A percentile compares a stretch with the other conserved stretches of the same genome.
phyloP scores from a whole-genome alignment of 2,113 vertebrate genomes.

The Jacana jacana region DNA sequence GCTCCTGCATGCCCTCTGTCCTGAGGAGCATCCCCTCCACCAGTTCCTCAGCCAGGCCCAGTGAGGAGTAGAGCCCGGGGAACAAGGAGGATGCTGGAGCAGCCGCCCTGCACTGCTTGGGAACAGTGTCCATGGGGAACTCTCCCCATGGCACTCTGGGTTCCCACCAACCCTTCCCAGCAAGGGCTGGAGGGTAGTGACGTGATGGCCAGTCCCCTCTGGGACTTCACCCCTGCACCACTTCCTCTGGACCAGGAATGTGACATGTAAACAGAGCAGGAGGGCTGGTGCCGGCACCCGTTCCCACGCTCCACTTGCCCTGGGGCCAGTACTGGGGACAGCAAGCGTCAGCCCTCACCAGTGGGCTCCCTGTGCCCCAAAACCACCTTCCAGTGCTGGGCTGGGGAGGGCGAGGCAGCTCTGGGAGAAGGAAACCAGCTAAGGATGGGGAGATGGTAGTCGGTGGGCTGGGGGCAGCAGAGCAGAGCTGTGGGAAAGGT shows the following conservation, averaged over 20 bases:
- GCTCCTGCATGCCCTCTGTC: not conserved
- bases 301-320: slow-evolving; percentile 66
- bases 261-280: slow-evolving; percentile 51
- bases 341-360: accelerated
- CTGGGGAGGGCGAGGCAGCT: not conserved
- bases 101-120: accelerated
- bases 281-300: not conserved
- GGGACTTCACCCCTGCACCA: slow-evolving; percentile 51
- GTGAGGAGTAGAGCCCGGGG: not conserved
- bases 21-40: accelerated
- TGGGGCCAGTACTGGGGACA: accelerated
- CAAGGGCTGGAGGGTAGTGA: not conserved
- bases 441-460: not conserved
- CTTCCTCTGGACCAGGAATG: slow-evolving; percentile 67
- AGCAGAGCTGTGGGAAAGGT: not conserved
- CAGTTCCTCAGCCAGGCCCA: accelerated
- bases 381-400: not conserved
- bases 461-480: accelerated
- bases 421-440: not conserved
- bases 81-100: not conserved
- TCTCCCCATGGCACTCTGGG: accelerated
- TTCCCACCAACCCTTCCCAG: slow-evolving; percentile 21
- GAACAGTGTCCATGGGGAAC: not conserved
- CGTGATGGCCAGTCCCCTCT: slow-evolving; percentile 20
- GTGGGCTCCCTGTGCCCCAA: accelerated